Evolutionary conservation across 2,113 vertebrate genomes (phyloP), one percentile per base, ranked within the genome.

Genomic region (Mohoua ochrocephala): DNA sequence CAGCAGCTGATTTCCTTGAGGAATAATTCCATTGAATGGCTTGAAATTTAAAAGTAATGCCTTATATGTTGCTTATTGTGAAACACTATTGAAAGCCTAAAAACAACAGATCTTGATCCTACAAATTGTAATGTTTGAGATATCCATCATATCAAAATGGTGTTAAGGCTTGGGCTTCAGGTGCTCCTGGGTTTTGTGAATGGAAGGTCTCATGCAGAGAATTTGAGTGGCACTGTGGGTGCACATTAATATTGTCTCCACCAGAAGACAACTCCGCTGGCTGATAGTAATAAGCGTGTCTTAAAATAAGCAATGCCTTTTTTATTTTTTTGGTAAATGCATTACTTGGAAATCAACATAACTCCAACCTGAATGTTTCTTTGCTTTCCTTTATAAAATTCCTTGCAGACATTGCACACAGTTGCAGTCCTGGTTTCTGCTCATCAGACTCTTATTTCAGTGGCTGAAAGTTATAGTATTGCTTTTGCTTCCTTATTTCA

Each of bases 1-100:
- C 31, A 80, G 21, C 37, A 80, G 12, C 44, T 77, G 33, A 94
- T 80, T 92, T 96, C 83, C 79, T 92, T 80, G 59, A 91, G 79
- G 79, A 94, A 74, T 67, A 88, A 89, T 92, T 83, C 47, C 8
- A 63, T 45, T 2, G 10, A 83, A 93, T 35, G 6, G 8, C 21
- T 69, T 69, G 39, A 61, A 76, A 92, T 86, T 70, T 50, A 50
- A 80, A 86, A 68, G 60, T 39, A 59, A 56, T 73, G 53, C 14
- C 3, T 63, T 57, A 24, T 3, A 47, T 56, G 7, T 54, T 91
- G 11, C 10, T 76, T 73, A 85, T 45, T 85, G 4, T 57, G 15
- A 90, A 82, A 85, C 45, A 11, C 2, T 77, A 19, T 18, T 64
- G 28, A 44, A 86, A 86, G 37, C 4, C 19, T 69, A n/a, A 80